Evolutionary conservation across 2,113 vertebrate genomes (phyloP), one percentile per base, ranked within the genome.

Genomic region (Hippopotamus amphibius): DNA sequence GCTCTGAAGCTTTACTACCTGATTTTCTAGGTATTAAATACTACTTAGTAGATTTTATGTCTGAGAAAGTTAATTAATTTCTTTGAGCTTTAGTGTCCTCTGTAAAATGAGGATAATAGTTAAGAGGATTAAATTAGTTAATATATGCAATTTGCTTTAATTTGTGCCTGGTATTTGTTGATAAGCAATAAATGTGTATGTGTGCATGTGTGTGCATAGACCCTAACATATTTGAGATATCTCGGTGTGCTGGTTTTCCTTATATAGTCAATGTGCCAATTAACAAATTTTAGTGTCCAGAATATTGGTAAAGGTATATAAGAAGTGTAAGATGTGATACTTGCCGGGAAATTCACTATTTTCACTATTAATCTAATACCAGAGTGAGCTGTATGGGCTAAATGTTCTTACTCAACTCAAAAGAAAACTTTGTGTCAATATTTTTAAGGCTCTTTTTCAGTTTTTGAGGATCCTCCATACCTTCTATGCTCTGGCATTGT

Each of bases 111-210:
- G 16, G 14, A 92, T 93, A 69, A 50, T 65, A 69, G 26, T 9
- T 80, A 68, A 93, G 26, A 93, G 11, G 26, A 90, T 88, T 93
- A 97, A 84, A 19, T 69, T 63, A 93, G 82, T 68, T 72, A 84
- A 33, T 63, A 41, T 53, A 13, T 61, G 22, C 2, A 46, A 46
- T 88, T 84, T 71, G 61, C 33, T 85, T 92, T 50, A 81, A 85
- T 43, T 76, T 57, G 21, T 61, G 7, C 37, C 72, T 81, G 68
- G 24, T 43, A 63, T 89, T 68, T 93, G 21, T 59, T 63, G 91
- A 91, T 69, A 80, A 81, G 9, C 30, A 61, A 5, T 37, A 80
- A 72, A 3, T 5, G 12, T 59, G 22, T 69, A 16, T 81, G 37
- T 80, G 61, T 57, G 22, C 0, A 2, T 30, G 8, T 37, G 26